Percentiles rank a stretch among this genome's conserved stretches.
Evolutionary conservation across 2,797 vertebrate genomes (phyloP).

Genomic region (Alexandromys oeconomus): DNA sequence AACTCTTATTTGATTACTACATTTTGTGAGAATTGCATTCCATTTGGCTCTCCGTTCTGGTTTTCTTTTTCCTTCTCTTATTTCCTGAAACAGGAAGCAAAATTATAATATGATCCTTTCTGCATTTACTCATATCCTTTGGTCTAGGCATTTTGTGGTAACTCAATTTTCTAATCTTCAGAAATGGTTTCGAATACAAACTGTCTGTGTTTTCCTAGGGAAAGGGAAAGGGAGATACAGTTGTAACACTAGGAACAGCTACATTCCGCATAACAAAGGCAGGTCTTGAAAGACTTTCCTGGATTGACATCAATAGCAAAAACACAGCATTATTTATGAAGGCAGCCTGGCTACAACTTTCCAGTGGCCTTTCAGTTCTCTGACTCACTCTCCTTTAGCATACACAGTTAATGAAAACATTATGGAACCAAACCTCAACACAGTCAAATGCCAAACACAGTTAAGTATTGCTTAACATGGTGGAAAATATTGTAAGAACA

Average conservation of each 20-base stretch:
- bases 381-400: constrained; percentile 57
- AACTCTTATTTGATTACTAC: neutral
- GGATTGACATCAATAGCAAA: constrained; percentile 73
- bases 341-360: constrained; percentile 63
- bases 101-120: constrained; percentile 44
- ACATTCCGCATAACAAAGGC: constrained; percentile 64
- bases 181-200: constrained; percentile 68
- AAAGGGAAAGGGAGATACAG: neutral
- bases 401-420: constrained; percentile 74
- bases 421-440: constrained; percentile 69
- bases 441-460: constrained; percentile 38
- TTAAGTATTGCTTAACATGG: constrained; percentile 60
- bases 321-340: constrained; percentile 73
- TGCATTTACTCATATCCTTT: constrained; percentile 50
- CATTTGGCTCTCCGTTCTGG: neutral
- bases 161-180: constrained; percentile 67
- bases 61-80: neutral
- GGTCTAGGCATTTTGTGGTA: constrained; percentile 37
- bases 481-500: constrained; percentile 48
- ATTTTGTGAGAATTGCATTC: constrained; percentile 24
- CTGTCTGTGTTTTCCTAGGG: constrained; percentile 38
- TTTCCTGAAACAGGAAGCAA: constrained; percentile 1
- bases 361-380: constrained; percentile 72
- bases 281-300: constrained; percentile 53
- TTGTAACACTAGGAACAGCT: neutral